A percentile compares a stretch with the other conserved stretches of the same genome.
phyloP scores from a whole-genome alignment of 92 coral and sea anemone genomes.

The Palythoa heliodiscus region DNA sequence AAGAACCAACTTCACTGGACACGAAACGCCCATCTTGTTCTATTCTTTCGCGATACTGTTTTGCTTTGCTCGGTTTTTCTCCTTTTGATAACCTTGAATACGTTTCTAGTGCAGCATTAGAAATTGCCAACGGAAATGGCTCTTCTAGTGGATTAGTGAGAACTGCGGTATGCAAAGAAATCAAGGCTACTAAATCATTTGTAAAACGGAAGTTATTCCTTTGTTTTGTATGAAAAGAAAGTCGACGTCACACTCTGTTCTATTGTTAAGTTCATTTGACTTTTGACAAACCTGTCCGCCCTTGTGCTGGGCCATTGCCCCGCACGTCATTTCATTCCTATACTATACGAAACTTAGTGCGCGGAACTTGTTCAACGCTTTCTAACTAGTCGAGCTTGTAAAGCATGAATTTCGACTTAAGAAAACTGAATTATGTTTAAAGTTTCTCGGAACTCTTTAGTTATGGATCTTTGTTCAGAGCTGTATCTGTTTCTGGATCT shows the following conservation, averaged over 20 bases:
- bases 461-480: neutral
- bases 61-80: neutral
- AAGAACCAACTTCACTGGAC: neutral
- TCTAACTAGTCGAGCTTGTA: neutral
- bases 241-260: constrained; percentile 26
- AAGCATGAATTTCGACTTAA: neutral
- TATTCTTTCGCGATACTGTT: neutral
- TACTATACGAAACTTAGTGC: neutral
- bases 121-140: constrained; percentile 5
- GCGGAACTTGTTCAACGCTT: neutral
- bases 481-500: neutral
- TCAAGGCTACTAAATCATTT: constrained; percentile 8
- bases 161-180: neutral
- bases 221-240: constrained; percentile 25
- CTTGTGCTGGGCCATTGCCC: neutral
- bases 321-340: neutral
- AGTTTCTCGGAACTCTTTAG: neutral
- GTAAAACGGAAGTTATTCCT: constrained; percentile 11
- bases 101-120: neutral
- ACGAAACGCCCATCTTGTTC: neutral
- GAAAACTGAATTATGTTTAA: neutral
- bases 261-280: neutral
- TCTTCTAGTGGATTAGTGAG: neutral
- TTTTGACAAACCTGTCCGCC: neutral
- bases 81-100: neutral